These are phyloP conservation scores for Sussaba pulchella DNA, from an alignment of 2,888 invertebrate genomes.

Conservation along the genomic window DNA sequence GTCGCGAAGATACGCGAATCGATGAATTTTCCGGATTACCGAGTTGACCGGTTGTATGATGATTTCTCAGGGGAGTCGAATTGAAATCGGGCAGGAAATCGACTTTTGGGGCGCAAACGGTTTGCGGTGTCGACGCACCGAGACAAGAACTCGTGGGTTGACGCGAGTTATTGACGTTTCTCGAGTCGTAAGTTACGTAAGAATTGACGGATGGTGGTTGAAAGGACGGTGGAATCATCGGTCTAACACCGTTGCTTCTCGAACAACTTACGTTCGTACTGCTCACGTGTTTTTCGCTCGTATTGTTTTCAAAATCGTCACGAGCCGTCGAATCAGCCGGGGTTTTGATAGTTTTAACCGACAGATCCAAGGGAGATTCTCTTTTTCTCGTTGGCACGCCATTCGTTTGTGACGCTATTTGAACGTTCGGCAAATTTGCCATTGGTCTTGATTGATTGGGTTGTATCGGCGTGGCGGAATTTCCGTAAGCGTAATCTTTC, in stretches of 20 bases:
- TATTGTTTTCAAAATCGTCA: slow-evolving; percentile 86
- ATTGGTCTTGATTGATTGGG: slow-evolving; percentile 65
- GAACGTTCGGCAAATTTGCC: slow-evolving; percentile 66
- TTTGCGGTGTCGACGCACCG: slow-evolving; percentile 75
- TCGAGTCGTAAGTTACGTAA: slow-evolving; percentile 71
- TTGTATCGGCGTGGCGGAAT: slow-evolving; percentile 64
- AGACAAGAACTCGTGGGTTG: slow-evolving; percentile 66
- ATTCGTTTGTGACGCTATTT: slow-evolving; percentile 74
- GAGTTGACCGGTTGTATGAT: slow-evolving; percentile 66
- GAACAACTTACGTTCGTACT: slow-evolving; percentile 70
- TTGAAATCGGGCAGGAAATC: slow-evolving; percentile 92
- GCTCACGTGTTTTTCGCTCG: slow-evolving; percentile 74
- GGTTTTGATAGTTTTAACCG: slow-evolving; percentile 95
- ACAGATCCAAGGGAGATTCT: slow-evolving; percentile 94
- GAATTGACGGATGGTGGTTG: slow-evolving; percentile 76
- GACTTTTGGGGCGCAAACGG: slow-evolving; percentile 89
- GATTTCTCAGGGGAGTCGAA: slow-evolving; percentile 80
- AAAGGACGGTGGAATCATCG: slow-evolving; percentile 74
- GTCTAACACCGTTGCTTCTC: slow-evolving; percentile 71
- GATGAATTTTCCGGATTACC: slow-evolving; percentile 66
- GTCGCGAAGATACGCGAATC: slow-evolving; percentile 72
- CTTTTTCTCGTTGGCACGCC: slow-evolving; percentile 85
- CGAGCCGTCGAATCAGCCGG: slow-evolving; percentile 94
- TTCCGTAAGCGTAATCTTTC: slow-evolving; percentile 76
- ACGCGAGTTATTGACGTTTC: slow-evolving; percentile 67